Conservation (phyloP, 1,140 invertebrate genomes). For the Aphaenogaster rudis region DNA sequence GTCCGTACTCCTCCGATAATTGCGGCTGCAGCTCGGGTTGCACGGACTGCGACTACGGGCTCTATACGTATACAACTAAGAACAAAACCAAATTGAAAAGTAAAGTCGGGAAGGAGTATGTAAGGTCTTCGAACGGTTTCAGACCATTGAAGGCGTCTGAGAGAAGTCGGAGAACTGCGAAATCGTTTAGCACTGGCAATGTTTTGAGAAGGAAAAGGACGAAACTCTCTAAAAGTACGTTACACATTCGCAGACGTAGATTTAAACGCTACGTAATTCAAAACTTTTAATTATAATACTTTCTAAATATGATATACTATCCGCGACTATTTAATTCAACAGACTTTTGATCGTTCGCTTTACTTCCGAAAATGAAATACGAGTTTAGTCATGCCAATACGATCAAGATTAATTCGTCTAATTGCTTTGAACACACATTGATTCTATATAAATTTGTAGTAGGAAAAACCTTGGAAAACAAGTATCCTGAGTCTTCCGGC, state of each 20-base stretch:
- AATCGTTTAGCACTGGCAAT: not conserved
- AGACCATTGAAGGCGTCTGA: not conserved
- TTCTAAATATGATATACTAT: not conserved
- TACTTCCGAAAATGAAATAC: not conserved
- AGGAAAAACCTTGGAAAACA: not conserved
- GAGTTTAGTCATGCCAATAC: not conserved
- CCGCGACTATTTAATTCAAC: not conserved
- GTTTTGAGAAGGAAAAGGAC: not conserved
- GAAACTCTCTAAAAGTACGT: not conserved
- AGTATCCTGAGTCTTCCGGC: not conserved
- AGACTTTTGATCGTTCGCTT: not conserved
- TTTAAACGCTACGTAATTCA: not conserved
- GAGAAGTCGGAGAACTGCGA: not conserved
- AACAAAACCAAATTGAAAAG: not conserved
- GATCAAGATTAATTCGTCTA: not conserved
- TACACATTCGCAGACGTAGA: not conserved
- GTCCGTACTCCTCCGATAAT: conserved; percentile 9
- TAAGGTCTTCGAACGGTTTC: not conserved
- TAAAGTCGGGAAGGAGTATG: not conserved
- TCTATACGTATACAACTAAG: not conserved
- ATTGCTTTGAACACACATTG: not conserved
- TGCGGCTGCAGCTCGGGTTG: not conserved
- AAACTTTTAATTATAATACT: not conserved
- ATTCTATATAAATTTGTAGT: not conserved
- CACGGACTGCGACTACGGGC: not conserved